phyloP scores from a whole-genome alignment of 2,888 invertebrate genomes.

The Cabera pusaria region DNA sequence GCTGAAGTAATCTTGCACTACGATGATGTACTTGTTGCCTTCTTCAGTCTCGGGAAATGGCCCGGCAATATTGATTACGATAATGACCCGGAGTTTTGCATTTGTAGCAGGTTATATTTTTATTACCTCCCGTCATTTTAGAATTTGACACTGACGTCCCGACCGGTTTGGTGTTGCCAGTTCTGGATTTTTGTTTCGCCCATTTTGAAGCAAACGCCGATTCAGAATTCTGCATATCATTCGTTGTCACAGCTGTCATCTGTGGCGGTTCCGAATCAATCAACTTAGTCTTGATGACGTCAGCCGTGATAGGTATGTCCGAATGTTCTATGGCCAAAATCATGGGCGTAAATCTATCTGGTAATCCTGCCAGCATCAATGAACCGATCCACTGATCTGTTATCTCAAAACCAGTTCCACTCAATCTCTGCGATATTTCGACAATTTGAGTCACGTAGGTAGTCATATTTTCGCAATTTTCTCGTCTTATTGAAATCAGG shows the following conservation, averaged over 20 bases:
- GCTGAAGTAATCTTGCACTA: too few species aligned
- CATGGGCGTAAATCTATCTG: constrained; percentile 25
- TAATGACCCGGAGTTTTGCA: too few species aligned
- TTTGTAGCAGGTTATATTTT: constrained; percentile 3
- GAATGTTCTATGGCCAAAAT: constrained; percentile 4
- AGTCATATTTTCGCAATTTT: constrained; percentile 7
- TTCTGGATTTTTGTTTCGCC: neutral
- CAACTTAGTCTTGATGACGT: constrained; percentile 29
- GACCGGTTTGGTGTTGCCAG: too few species aligned
- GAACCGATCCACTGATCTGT: constrained; percentile 34
- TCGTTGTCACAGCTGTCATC: constrained; percentile 12
- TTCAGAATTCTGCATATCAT: constrained; percentile 14
- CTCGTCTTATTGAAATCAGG: constrained; percentile 22
- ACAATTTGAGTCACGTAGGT: constrained; percentile 25
- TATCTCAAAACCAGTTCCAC: constrained; percentile 32
- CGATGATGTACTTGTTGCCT: too few species aligned
- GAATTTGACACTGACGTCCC: neutral
- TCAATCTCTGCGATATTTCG: constrained; percentile 30
- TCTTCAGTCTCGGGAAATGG: too few species aligned
- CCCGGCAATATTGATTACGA: too few species aligned
- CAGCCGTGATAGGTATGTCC: constrained; percentile 23
- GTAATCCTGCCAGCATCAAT: constrained; percentile 17
- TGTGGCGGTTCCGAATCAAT: constrained; percentile 28
- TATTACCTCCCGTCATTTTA: too few species aligned
- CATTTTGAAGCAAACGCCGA: constrained; percentile 6